Conservation (phyloP, 1,140 invertebrate species). For the Dendrolimus kikuchii region DNA sequence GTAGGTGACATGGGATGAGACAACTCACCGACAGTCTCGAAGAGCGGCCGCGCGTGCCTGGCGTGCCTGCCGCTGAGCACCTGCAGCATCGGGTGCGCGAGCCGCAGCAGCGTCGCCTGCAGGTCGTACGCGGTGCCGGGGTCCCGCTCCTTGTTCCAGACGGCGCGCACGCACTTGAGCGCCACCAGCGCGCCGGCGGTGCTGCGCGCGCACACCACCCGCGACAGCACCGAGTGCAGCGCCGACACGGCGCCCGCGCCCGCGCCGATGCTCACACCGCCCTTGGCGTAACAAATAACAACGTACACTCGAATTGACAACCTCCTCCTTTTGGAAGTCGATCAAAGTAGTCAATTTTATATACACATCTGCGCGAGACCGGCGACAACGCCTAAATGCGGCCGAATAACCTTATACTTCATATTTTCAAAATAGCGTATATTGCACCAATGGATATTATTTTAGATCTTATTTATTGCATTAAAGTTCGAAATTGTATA, state of each 20-base stretch:
- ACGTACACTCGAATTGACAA: too few species aligned
- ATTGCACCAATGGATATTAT: too few species aligned
- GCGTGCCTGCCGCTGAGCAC: constrained; percentile 31
- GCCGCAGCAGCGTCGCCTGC: constrained; percentile 47
- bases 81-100: constrained; percentile 47
- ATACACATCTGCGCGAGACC: too few species aligned
- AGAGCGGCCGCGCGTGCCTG: constrained; percentile 37
- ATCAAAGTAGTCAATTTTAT: too few species aligned
- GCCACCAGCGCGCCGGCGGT: constrained; percentile 36
- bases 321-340: too few species aligned
- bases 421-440: too few species aligned
- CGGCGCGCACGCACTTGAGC: constrained; percentile 26
- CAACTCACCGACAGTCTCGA: constrained; percentile 44
- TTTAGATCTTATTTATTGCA: too few species aligned
- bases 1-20: neutral
- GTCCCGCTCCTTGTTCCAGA: constrained; percentile 14
- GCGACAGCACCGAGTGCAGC: constrained; percentile 45
- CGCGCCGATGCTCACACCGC: constrained; percentile 39
- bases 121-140: constrained; percentile 38
- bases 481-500: too few species aligned
- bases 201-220: constrained; percentile 45
- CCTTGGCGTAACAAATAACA: too few species aligned
- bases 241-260: constrained; percentile 46
- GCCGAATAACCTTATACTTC: too few species aligned
- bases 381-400: too few species aligned